These are phyloP conservation scores for Alloscopus bannaensis DNA, from an alignment of 2,888 invertebrate genomes.

Conservation along the genomic window DNA sequence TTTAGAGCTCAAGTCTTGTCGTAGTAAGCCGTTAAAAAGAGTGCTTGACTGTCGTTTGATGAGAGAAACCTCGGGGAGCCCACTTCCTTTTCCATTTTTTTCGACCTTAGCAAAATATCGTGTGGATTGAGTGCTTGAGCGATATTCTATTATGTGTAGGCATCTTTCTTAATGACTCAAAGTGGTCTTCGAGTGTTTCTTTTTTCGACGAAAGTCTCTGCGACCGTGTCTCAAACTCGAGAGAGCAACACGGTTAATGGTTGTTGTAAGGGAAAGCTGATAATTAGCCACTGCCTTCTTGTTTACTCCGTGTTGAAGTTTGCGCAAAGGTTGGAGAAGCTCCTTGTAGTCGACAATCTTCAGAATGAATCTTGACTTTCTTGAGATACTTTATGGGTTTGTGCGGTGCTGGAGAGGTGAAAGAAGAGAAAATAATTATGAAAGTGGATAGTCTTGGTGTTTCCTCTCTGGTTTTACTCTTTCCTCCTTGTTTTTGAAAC, in stretches of 20 bases:
- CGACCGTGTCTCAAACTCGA: constrained; percentile 13
- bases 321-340: too few relatives aligned
- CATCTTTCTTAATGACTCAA: not conserved
- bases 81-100: not conserved
- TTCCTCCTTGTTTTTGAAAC: constrained; percentile 1
- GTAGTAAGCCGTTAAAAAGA: constrained; percentile 54
- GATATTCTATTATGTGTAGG: not conserved
- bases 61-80: constrained; percentile 38
- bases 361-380: constrained; percentile 56
- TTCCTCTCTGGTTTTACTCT: constrained; percentile 32
- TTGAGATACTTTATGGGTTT: constrained; percentile 52
- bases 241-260: constrained; percentile 52
- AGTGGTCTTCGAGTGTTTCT: constrained; percentile 23
- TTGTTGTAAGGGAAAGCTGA: constrained; percentile 61
- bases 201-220: constrained; percentile 31
- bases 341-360: constrained; percentile 59
- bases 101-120: not conserved
- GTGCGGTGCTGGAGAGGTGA: constrained; percentile 18
- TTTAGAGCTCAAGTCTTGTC: too few relatives aligned
- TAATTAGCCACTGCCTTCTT: constrained; percentile 63
- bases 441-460: constrained; percentile 19
- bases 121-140: too few relatives aligned
- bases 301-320: too few relatives aligned
- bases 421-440: constrained; percentile 62
- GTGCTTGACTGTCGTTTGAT: constrained; percentile 50